These are phyloP conservation scores for Phlogophora meticulosa DNA, from an alignment of 2,888 invertebrate species.

Conservation along the genomic window DNA sequence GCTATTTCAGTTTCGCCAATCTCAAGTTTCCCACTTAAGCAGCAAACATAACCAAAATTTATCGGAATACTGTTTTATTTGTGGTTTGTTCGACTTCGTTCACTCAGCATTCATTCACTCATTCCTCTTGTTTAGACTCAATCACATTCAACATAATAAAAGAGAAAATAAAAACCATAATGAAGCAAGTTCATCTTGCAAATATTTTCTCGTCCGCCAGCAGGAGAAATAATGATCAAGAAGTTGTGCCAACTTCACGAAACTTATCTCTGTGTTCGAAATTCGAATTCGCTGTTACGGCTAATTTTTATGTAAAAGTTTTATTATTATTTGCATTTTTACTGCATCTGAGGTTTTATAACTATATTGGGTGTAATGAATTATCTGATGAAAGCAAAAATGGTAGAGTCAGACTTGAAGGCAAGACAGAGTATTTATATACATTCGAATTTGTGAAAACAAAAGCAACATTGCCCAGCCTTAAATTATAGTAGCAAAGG, in stretches of 20 bases:
- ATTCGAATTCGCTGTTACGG: conserved; percentile 67
- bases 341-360: conserved; percentile 41
- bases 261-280: conserved; percentile 63
- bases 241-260: conserved; percentile 68
- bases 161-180: conserved; percentile 86
- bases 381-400: conserved; percentile 18
- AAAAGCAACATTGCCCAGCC: background rate
- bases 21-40: conserved; percentile 83
- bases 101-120: conserved; percentile 78
- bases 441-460: background rate
- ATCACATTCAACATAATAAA: conserved; percentile 85
- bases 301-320: conserved; percentile 73
- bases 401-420: background rate
- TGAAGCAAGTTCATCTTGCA: conserved; percentile 83
- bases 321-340: conserved; percentile 63
- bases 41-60: conserved; percentile 73
- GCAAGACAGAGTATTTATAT: conserved; percentile 5
- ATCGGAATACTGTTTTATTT: conserved; percentile 82
- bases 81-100: conserved; percentile 72
- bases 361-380: conserved; percentile 33
- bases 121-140: conserved; percentile 86
- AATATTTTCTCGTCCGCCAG: conserved; percentile 84
- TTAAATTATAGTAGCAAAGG: no score
- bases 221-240: conserved; percentile 74
- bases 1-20: conserved; percentile 81